Evolutionary conservation across 2,113 vertebrate species (phyloP), one percentile per base, ranked within the genome.

Genomic region (Meleagris gallopavo): DNA sequence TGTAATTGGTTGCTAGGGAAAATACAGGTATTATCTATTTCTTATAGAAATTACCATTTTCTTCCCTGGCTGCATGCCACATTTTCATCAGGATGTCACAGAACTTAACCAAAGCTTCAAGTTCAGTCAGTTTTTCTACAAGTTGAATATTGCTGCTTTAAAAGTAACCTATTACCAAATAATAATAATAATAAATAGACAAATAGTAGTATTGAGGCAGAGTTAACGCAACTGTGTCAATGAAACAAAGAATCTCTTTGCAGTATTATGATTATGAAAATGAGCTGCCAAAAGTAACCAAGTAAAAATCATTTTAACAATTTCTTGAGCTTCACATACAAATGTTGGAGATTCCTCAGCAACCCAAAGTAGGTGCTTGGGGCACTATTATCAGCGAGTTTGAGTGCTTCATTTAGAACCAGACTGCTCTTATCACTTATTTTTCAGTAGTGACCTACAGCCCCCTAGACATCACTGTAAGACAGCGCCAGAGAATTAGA

Each of bases 1-100:
- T 85, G 38, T 91, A 91, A 83, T 83, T 94, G 91, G 75, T 89
- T 91, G 34, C 87, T 80, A 91, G 87, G 83, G 75, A 80, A 97
- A 93, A 89, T 94, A 92, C 60, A 67, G 85, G 72, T 89, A 92
- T 91, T 95, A 90, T 24, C 77, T 41, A 67, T 88, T 3, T 46
- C 57, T 92, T 89, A 82, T 90, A 73, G 73, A 92, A 91, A 95
- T 91, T 91, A 73, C 21, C 78, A 66, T 87, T 92, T 89, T 85
- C 45, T 93, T 89, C 38, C 21, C 74, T 77, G 84, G 58, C 89
- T 92, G 67, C 21, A 14, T 77, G 89, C 81, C 69, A 76, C 70
- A 92, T 40, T 78, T 88, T 78, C 24, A 11, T 89, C 72, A 91
- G 64, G 34, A 12, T 80, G 67, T 55, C 78, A 67, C 50, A 77